These are phyloP conservation scores for Diarsia rubi DNA, from an alignment of 2,888 invertebrate genomes.

Conservation along the genomic window DNA sequence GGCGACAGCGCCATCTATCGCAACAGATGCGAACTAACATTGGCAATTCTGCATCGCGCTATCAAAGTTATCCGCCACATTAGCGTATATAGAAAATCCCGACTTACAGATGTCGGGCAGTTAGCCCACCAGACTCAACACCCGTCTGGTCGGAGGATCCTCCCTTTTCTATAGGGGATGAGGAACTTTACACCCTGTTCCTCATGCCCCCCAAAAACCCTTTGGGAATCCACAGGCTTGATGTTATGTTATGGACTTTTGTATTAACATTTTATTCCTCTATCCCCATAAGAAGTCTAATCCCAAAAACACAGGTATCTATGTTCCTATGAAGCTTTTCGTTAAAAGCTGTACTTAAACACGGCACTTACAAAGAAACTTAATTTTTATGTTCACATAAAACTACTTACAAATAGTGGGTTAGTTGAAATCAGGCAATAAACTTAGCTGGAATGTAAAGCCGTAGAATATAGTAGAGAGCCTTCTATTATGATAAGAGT, in stretches of 20 bases:
- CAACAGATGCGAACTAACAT: no score
- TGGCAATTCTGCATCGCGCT: no score
- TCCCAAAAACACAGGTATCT: neutral
- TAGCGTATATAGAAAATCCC: no score
- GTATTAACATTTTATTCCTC: neutral
- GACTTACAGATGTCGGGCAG: no score
- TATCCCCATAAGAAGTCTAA: neutral
- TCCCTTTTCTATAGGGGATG: no score
- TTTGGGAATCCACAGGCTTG: no score
- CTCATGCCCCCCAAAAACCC: no score
- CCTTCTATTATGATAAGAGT: conserved; percentile 64
- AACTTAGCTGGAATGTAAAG: conserved; percentile 61
- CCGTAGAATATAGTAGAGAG: conserved; percentile 52
- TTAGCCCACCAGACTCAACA: no score
- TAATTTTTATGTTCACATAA: conserved; percentile 64
- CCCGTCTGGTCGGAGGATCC: no score
- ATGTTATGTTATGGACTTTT: neutral
- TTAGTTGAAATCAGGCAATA: conserved; percentile 60
- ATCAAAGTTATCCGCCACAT: no score
- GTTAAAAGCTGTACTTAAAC: conserved; percentile 39
- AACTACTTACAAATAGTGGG: conserved; percentile 62
- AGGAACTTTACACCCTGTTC: no score
- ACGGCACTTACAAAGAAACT: conserved; percentile 55
- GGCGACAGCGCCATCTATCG: no score
- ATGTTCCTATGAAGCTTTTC: neutral